Conservation (phyloP, 1,140 invertebrate genomes). For the Calliphora vicina region DNA sequence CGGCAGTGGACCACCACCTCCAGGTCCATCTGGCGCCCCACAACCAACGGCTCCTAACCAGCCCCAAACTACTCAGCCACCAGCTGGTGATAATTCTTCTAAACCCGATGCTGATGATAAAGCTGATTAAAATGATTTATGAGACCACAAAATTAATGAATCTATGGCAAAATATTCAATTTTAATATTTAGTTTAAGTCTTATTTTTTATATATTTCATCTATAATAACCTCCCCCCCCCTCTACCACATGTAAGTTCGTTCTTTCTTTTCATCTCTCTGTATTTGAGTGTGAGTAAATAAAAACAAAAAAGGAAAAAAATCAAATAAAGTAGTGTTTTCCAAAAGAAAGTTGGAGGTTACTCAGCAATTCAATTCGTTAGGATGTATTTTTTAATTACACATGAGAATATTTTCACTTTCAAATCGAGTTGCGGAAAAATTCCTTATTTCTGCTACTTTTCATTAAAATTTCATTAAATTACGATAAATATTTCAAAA, state of each 20-base stretch:
- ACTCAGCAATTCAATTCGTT: no score
- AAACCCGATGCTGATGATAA: background rate
- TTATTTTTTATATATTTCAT: slow-evolving; percentile 13
- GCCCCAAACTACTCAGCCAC: background rate
- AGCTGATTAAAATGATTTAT: background rate
- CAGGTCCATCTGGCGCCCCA: background rate
- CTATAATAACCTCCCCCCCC: background rate
- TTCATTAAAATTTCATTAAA: no score
- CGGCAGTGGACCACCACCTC: background rate
- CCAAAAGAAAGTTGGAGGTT: no score
- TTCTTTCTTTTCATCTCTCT: background rate
- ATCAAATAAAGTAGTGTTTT: no score
- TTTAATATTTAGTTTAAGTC: slow-evolving; percentile 19
- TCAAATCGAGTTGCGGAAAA: no score
- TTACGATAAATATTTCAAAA: no score
- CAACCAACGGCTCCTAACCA: background rate
- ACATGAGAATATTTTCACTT: no score
- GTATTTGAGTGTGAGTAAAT: background rate
- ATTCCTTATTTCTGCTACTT: no score
- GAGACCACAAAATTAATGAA: background rate
- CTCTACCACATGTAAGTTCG: background rate
- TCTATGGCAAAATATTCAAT: background rate
- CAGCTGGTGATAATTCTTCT: background rate
- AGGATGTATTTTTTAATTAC: no score
- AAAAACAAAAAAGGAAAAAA: background rate